Percentiles rank a stretch among this genome's conserved stretches.
Evolutionary conservation across 2,888 invertebrate genomes (phyloP).

Genomic region (Lycaena phlaeas): DNA sequence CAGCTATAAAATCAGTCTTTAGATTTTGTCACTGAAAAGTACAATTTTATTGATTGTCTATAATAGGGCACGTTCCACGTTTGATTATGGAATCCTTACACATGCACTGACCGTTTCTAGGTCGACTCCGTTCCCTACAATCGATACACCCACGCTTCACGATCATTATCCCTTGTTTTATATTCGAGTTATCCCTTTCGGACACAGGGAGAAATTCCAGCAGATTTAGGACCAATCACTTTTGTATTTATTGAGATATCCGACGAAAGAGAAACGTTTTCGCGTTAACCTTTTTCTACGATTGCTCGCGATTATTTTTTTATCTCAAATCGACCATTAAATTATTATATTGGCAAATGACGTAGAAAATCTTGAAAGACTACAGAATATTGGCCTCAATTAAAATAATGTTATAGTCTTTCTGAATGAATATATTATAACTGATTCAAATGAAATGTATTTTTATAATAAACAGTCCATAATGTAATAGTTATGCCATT

Average conservation of each 20-base stretch:
- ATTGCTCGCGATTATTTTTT: background rate
- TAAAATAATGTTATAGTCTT: too few relatives aligned
- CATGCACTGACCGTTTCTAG: background rate
- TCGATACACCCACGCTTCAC: conserved; percentile 2
- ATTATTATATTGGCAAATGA: too few relatives aligned
- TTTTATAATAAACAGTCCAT: too few relatives aligned
- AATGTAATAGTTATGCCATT: too few relatives aligned
- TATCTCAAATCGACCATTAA: background rate
- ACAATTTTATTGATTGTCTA: too few relatives aligned
- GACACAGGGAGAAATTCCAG: background rate
- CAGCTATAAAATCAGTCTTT: too few relatives aligned
- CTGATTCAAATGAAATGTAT: too few relatives aligned
- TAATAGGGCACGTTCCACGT: too few relatives aligned
- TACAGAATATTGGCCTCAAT: too few relatives aligned
- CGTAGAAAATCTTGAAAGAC: too few relatives aligned
- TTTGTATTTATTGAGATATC: background rate
- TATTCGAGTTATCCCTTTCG: background rate
- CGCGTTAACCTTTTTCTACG: background rate
- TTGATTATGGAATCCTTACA: conserved; percentile 4
- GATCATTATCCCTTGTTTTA: background rate
- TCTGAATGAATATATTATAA: too few relatives aligned
- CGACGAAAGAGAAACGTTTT: background rate
- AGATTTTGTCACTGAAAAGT: too few relatives aligned
- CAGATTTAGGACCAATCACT: background rate
- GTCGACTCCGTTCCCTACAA: background rate